Conservation (phyloP, 2,888 invertebrate species). For the Aradus depressus region DNA sequence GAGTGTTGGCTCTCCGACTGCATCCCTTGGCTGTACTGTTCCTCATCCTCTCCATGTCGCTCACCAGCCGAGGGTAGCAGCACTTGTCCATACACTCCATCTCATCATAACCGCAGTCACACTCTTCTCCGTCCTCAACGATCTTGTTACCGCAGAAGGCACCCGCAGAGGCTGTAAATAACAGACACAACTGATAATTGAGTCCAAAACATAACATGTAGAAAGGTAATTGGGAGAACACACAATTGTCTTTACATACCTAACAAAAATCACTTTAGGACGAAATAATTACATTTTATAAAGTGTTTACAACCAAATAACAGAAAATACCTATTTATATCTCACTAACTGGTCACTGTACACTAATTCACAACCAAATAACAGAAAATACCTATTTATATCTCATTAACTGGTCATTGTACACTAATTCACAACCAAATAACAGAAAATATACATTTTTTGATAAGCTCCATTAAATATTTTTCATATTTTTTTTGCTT, state of each 20-base stretch:
- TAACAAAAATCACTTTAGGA: not conserved
- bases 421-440: too few relatives aligned
- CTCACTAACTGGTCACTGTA: too few relatives aligned
- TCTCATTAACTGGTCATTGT: too few relatives aligned
- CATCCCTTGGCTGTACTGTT: constrained; percentile 70
- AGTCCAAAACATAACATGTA: not conserved
- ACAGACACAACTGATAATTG: not conserved
- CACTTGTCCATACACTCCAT: constrained; percentile 86
- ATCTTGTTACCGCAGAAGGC: constrained; percentile 99
- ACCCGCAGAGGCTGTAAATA: constrained; percentile 56
- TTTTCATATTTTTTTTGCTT: too few relatives aligned
- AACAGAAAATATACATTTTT: too few relatives aligned
- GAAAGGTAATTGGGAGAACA: not conserved
- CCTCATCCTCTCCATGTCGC: constrained; percentile 52
- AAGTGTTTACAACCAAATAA: too few relatives aligned
- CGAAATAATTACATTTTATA: not conserved
- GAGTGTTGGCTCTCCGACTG: constrained; percentile 59
- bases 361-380: too few relatives aligned
- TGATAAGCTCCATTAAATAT: too few relatives aligned
- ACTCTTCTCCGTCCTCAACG: constrained; percentile 94
- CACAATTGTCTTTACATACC: too few relatives aligned
- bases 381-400: too few relatives aligned
- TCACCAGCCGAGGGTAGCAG: constrained; percentile 79
- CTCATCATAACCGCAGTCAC: constrained; percentile 91
- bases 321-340: too few relatives aligned